A percentile compares a stretch with the other conserved stretches of the same genome.
Conservation (phyloP, 2,888 invertebrate species). For the Athalia cordata region DNA sequence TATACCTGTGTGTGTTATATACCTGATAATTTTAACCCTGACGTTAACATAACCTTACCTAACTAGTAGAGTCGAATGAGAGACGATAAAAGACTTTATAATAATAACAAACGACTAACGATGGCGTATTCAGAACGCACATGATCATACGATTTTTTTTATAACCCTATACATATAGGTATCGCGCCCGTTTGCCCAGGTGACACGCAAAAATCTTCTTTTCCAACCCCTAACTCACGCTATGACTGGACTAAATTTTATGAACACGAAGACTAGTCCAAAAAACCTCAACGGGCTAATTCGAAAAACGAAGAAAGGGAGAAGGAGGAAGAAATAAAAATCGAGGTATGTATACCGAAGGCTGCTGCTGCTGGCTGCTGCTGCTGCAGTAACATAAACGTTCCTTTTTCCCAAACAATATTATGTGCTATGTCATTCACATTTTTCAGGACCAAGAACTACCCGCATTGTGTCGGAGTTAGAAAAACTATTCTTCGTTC, state of each 20-base stretch:
- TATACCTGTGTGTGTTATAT: too few relatives aligned
- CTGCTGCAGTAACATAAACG: conserved; percentile 61
- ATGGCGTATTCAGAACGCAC: conserved; percentile 62
- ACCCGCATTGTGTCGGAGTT: neutral
- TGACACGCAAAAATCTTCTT: conserved; percentile 69
- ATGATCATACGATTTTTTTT: neutral
- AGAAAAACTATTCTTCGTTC: neutral
- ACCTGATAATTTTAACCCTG: too few relatives aligned
- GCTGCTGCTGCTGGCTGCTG: neutral
- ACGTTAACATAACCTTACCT: too few relatives aligned
- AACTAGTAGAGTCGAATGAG: too few relatives aligned
- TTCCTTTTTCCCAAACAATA: conserved; percentile 62
- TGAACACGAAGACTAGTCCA: neutral
- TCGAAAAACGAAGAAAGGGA: conserved; percentile 57
- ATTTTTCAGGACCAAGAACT: conserved; percentile 21
- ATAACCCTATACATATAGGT: too few relatives aligned
- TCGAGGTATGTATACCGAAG: neutral
- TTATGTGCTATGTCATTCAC: conserved; percentile 63
- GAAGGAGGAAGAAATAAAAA: neutral
- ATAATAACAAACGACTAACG: conserved; percentile 65
- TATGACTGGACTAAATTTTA: conserved; percentile 45
- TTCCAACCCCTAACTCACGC: conserved; percentile 17
- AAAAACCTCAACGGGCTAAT: conserved; percentile 59
- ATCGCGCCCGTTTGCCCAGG: conserved; percentile 69
- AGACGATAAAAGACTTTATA: neutral